Evolutionary conservation across 2,113 vertebrate species (phyloP).

Genomic region (Myiagra hebetior): DNA sequence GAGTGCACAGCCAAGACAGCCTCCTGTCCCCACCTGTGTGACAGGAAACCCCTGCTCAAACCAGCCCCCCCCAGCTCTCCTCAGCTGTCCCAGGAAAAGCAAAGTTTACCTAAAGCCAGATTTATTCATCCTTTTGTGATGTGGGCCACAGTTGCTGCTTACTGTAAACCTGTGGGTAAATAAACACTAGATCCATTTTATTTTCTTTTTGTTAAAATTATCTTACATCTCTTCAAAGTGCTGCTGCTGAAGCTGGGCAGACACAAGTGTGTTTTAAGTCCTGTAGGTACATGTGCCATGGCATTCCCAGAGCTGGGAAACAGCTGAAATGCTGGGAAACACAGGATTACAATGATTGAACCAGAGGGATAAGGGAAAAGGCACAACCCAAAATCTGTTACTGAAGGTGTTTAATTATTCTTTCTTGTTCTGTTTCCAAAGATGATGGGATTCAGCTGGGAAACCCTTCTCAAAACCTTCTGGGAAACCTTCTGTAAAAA

Average conservation of each 20-base stretch:
- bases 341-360: not conserved
- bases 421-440: not conserved
- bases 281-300: rapidly evolving
- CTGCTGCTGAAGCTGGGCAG: not conserved
- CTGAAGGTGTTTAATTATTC: not conserved
- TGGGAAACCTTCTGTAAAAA: not conserved
- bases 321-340: not conserved
- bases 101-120: not conserved
- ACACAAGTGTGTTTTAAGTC: not conserved
- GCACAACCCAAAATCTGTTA: not conserved
- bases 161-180: not conserved
- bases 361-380: not conserved
- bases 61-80: not conserved
- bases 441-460: not conserved
- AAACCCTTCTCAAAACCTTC: not conserved
- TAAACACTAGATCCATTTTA: not conserved
- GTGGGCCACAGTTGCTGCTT: not conserved
- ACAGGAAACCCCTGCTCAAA: not conserved
- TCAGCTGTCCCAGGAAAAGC: not conserved
- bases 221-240: not conserved
- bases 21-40: not conserved
- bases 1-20: rapidly evolving
- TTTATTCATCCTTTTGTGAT: not conserved
- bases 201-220: not conserved
- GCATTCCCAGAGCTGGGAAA: not conserved